A percentile compares a stretch with the other conserved stretches of the same genome.
Evolutionary conservation across 2,113 vertebrate species (phyloP).

Genomic region (Pterocles burchelli): DNA sequence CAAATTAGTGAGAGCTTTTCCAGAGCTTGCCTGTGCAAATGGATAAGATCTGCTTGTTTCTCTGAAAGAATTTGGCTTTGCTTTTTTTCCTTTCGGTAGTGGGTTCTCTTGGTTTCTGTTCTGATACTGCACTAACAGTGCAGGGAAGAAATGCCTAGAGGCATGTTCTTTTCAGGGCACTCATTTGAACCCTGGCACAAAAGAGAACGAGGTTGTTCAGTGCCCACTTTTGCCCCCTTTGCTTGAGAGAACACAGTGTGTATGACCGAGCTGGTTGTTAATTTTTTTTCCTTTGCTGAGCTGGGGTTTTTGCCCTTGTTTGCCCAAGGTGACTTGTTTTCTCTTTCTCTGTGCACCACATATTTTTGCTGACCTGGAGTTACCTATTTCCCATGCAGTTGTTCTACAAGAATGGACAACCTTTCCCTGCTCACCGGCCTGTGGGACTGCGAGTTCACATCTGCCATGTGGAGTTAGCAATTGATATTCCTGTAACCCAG

Average conservation of each 20-base stretch:
- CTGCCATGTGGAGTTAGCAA: slow-evolving; percentile 91
- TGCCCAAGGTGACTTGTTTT: neutral
- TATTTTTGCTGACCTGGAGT: slow-evolving; percentile 13
- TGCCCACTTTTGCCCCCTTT: neutral
- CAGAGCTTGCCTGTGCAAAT: neutral
- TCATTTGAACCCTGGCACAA: neutral
- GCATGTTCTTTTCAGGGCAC: neutral
- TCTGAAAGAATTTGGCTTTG: neutral
- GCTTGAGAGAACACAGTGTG: neutral
- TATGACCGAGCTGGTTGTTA: neutral
- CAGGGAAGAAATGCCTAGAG: neutral
- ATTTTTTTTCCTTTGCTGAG: neutral
- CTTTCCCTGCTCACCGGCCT: slow-evolving; percentile 90
- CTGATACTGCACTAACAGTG: neutral
- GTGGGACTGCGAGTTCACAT: slow-evolving; percentile 94
- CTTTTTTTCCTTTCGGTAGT: neutral
- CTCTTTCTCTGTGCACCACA: neutral
- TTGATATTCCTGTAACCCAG: slow-evolving; percentile 96
- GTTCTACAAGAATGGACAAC: slow-evolving; percentile 97
- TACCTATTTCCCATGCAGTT: slow-evolving; percentile 77
- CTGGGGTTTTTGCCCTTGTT: neutral
- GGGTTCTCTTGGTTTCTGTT: slow-evolving; percentile 3
- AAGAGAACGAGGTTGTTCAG: neutral
- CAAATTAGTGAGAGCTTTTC: neutral
- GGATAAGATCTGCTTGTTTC: neutral